A percentile compares a stretch with the other conserved stretches of the same genome.
Evolutionary conservation across 2,888 invertebrate species (phyloP).

Genomic region (Drymonia ruficornis): DNA sequence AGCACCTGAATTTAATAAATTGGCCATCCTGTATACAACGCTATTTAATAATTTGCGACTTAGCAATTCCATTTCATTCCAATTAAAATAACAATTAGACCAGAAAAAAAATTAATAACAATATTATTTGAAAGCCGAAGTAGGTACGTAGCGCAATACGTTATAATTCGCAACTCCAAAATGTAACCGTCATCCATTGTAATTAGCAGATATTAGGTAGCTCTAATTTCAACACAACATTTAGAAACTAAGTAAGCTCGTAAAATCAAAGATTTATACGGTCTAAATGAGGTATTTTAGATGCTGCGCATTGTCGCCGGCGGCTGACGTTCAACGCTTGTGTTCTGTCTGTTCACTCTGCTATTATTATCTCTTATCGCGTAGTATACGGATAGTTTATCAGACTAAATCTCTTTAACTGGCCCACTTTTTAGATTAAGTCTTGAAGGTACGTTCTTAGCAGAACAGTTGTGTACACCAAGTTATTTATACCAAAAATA

Average conservation of each 20-base stretch:
- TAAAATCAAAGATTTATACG: constrained; percentile 5
- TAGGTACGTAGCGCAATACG: not conserved
- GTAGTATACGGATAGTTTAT: not conserved
- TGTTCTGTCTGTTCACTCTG: constrained; percentile 5
- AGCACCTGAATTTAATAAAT: no score
- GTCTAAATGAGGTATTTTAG: constrained; percentile 8
- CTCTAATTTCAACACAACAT: constrained; percentile 17
- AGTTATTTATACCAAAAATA: no score
- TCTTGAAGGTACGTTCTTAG: no score
- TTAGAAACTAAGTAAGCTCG: constrained; percentile 19
- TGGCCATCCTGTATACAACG: not conserved
- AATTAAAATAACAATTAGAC: constrained; percentile 4
- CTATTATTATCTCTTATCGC: constrained; percentile 9
- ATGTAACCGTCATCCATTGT: constrained; percentile 1
- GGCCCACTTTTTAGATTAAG: not conserved
- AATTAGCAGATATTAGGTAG: constrained; percentile 16
- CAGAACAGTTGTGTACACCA: no score
- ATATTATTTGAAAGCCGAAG: not conserved
- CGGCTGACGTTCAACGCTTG: constrained; percentile 23
- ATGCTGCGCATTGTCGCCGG: constrained; percentile 7
- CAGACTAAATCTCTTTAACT: not conserved
- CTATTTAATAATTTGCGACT: constrained; percentile 1
- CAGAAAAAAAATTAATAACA: not conserved
- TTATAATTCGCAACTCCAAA: not conserved
- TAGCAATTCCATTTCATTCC: not conserved